Evolutionary conservation across 2,888 invertebrate species (phyloP).

Genomic region (Agriopis marginaria): DNA sequence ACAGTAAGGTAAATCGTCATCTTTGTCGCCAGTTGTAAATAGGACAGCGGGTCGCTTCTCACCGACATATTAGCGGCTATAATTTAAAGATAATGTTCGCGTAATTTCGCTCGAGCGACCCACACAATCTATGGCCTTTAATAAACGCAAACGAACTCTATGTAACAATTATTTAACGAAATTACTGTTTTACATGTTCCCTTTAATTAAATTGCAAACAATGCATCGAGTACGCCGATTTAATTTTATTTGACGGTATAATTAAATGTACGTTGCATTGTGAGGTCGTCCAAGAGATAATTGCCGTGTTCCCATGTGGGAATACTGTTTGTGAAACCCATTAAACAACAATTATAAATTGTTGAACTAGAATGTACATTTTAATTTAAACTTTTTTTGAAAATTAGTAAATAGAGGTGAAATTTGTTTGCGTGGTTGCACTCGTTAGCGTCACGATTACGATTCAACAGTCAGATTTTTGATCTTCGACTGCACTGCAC

Average conservation of each 20-base stretch:
- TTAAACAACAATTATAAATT: slow-evolving; percentile 8
- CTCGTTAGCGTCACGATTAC: no score
- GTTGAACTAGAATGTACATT: neutral
- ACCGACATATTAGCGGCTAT: slow-evolving; percentile 82
- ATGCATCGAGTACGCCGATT: slow-evolving; percentile 56
- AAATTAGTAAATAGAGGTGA: neutral
- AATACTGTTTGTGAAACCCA: slow-evolving; percentile 63
- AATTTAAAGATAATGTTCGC: slow-evolving; percentile 80
- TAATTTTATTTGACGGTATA: slow-evolving; percentile 64
- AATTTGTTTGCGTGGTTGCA: no score
- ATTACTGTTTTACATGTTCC: slow-evolving; percentile 78
- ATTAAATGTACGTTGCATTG: slow-evolving; percentile 49
- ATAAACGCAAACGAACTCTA: slow-evolving; percentile 80
- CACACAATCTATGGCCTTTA: slow-evolving; percentile 82
- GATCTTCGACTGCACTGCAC: no score
- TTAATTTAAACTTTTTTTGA: neutral
- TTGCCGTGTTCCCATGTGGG: slow-evolving; percentile 52
- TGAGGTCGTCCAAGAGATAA: slow-evolving; percentile 24
- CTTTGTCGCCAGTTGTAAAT: slow-evolving; percentile 2
- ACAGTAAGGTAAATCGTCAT: neutral
- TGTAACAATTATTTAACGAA: slow-evolving; percentile 81
- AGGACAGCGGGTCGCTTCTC: slow-evolving; percentile 53
- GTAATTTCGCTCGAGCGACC: slow-evolving; percentile 77
- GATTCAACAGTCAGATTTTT: no score
- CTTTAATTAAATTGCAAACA: slow-evolving; percentile 77